Evolutionary conservation across 35 echinoderm and acorn worm species (phyloP), one percentile per base, ranked within the genome.

Genomic region (Chiridota heheva): DNA sequence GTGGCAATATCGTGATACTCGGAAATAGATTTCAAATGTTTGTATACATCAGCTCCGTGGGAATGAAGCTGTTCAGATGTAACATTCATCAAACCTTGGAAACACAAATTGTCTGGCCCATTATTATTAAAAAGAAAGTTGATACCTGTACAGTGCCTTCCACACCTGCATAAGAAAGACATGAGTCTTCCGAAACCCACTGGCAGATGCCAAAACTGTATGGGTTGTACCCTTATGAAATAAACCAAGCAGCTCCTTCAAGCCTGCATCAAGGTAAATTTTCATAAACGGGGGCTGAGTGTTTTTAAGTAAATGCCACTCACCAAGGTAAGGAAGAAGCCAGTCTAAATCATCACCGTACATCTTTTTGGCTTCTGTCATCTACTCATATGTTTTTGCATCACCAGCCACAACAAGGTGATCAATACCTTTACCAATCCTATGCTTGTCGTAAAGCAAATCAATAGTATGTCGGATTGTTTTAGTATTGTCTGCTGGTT

Each of bases 261-360:
- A 22, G 12, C 76, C 76, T 4, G 10, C 31, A 41, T 80, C 53
- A 4, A 63, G 25, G 37, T 61, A 63, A 10, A 61, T 58, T 25
- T 80, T 80, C 48, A 80, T 36, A 37, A 63, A 8, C 17, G 58
- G 51, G 28, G 57, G 31, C 34, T 80, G 76, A 7, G 39, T 34
- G 37, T 80, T 80, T 60, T 80, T 80, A 2, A 80, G 39, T 1
- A 80, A 36, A 62, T 80, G 76, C 76, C 76, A 80, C n/a, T 80
- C 76, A 2, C 76, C 76, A 26, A 62, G 22, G 42, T 60, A 79
- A 12, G 56, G 76, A n/a, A n/a, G n/a, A n/a, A n/a, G n/a, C n/a
- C n/a, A n/a, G n/a, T n/a, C n/a, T n/a, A n/a, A n/a, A n/a, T n/a
- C 2, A 27, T 81, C 42, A 44, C 22, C 2, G 58, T 77, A 77